Evolutionary conservation across 30 jellyfish, hydroid and myxozoan species (phyloP), one percentile per base, ranked within the genome.

Genomic region (Chironex yamaguchii): DNA sequence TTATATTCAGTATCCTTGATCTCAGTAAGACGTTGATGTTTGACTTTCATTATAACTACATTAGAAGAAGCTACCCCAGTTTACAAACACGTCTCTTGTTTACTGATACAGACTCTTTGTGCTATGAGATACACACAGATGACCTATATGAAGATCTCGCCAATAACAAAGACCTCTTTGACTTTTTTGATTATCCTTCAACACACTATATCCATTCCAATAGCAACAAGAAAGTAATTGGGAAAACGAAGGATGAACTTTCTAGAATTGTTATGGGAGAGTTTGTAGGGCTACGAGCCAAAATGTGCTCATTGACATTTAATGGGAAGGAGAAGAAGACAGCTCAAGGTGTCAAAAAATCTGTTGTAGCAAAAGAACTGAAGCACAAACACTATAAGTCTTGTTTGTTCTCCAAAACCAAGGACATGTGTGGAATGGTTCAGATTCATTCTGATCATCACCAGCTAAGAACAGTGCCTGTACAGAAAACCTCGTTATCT

Each of bases 41-140:
- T n/a, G 97, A 89, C 33, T 69, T 89, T 29, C 94, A 81, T 49
- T 81, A 89, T 65, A 62, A 80, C 86, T 89, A 80, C 49, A 80
- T 89, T 4, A 64, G 26, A 52, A 31, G 62, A 29, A 74, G 78
- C 24, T 88, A 79, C 34, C 67, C 23, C 0, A 49, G 78, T 17
- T n/a, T n/a, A n/a, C 53, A 69, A 36, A 68, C 85, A 12, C 72
- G 67, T 23, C 69, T 90, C 3, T 54, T 81, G 23, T 82, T 65
- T 42, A 90, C 89, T 21, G 97, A 83, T 34, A 90, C 97, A 0
- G 97, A 90, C 64, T 21, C 75, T 20, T 30, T 88, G 36, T 23
- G 67, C 1, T 90, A 90, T 83, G 96, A n/a, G n/a, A n/a, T n/a
- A n/a, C n/a, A n/a, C n/a, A n/a, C n/a, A 82, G 29, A 72, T 90